Conservation (phyloP, 2,113 vertebrate genomes). For the Neolamprologus falcicula region DNA sequence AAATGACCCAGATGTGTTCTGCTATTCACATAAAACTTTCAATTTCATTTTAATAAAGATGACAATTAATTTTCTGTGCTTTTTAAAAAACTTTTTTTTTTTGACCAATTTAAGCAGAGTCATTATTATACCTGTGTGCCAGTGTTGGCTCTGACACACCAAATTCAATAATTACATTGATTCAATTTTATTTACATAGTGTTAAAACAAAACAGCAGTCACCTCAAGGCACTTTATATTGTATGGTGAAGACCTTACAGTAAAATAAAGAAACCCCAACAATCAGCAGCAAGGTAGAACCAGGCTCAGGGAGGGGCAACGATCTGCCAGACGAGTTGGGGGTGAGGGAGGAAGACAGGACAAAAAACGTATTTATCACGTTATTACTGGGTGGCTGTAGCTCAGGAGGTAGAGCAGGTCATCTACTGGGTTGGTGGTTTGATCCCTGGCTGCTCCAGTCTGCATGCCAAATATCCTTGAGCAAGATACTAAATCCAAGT, state of each 20-base stretch:
- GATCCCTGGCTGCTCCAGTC: not conserved
- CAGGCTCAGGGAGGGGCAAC: not conserved
- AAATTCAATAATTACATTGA: not conserved
- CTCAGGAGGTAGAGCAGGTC: not conserved
- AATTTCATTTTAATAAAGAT: not conserved
- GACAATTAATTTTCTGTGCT: not conserved
- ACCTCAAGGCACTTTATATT: not conserved
- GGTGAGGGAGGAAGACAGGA: not conserved
- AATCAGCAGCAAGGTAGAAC: not conserved
- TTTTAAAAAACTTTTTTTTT: not conserved
- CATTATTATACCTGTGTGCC: not conserved
- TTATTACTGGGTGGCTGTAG: not conserved
- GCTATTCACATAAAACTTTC: not conserved
- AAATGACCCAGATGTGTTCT: constrained; percentile 45
- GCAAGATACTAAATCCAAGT: not conserved
- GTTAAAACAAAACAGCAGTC: not conserved
- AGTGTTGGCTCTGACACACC: not conserved
- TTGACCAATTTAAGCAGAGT: not conserved
- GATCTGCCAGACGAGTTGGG: not conserved
- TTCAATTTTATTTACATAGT: not conserved
- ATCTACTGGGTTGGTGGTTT: not conserved
- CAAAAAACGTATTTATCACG: not conserved
- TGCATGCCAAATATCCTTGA: not conserved
- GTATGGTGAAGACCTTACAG: not conserved
- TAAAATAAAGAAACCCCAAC: not conserved